These are phyloP conservation scores for Aphodius granarius DNA, from an alignment of 2,888 invertebrate species.

Conservation along the genomic window DNA sequence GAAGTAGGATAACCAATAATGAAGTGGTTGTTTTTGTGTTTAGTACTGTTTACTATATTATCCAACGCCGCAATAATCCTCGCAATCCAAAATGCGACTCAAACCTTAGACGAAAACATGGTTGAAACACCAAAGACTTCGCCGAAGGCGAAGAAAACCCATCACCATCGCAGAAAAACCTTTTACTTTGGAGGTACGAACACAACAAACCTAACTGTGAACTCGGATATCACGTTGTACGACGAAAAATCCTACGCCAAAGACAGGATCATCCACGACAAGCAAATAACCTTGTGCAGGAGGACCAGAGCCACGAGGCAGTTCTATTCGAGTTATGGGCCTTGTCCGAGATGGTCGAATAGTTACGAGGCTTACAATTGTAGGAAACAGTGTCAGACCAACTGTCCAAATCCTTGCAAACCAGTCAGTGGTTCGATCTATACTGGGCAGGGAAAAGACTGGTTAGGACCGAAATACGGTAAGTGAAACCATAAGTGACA, in stretches of 20 bases:
- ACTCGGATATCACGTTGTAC: not conserved
- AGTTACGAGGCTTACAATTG: conserved; percentile 27
- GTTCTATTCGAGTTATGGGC: conserved; percentile 15
- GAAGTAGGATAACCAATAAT: not conserved
- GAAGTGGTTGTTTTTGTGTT: conserved; percentile 1
- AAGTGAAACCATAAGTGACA: no score
- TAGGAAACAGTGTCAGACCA: conserved; percentile 1
- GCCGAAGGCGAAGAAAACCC: not conserved
- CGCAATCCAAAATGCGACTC: not conserved
- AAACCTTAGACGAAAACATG: not conserved
- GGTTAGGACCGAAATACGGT: conserved; percentile 36
- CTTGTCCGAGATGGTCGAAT: conserved; percentile 24
- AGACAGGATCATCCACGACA: conserved; percentile 24
- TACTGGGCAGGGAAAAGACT: conserved; percentile 24
- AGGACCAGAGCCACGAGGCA: conserved; percentile 14
- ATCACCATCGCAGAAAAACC: conserved; percentile 8
- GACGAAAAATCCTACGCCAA: conserved; percentile 18
- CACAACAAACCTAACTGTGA: not conserved
- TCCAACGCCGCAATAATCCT: not conserved
- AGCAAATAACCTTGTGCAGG: conserved; percentile 16
- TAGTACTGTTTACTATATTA: not conserved
- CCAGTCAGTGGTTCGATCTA: conserved; percentile 19
- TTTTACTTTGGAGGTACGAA: not conserved
- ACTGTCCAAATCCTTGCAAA: conserved; percentile 24
- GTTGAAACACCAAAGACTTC: not conserved